phyloP scores from a whole-genome alignment of 2,888 invertebrate species.

The Brachyptera putata region DNA sequence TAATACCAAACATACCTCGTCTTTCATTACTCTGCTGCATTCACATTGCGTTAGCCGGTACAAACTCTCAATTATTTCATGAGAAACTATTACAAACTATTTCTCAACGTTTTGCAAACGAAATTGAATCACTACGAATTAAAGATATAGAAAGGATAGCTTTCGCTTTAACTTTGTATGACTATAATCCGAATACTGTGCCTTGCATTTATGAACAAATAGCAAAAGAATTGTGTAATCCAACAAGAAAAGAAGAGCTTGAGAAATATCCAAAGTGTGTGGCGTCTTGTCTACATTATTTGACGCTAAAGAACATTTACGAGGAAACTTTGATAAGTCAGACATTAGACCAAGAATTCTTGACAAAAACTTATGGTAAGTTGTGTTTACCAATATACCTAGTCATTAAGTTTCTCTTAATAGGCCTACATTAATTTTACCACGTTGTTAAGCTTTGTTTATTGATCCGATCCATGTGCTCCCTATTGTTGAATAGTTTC shows the following conservation, averaged over 20 bases:
- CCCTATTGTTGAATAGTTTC: no score
- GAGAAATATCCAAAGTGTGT: conserved; percentile 55
- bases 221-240: conserved; percentile 50
- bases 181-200: conserved; percentile 50
- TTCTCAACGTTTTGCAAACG: conserved; percentile 49
- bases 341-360: conserved; percentile 55
- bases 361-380: conserved; percentile 54
- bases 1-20: conserved; percentile 54
- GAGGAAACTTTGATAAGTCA: conserved; percentile 56
- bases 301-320: conserved; percentile 54
- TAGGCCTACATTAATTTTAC: no score
- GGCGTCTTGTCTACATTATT: conserved; percentile 57
- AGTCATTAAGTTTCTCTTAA: no score
- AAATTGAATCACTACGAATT: conserved; percentile 52
- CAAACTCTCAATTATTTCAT: conserved; percentile 50
- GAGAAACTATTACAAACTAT: conserved; percentile 48
- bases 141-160: conserved; percentile 73
- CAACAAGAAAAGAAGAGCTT: conserved; percentile 54
- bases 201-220: conserved; percentile 49
- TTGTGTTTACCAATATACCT: no score
- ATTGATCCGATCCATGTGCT: no score
- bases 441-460: no score
- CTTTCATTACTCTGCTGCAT: conserved; percentile 58
- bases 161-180: conserved; percentile 58
- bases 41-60: conserved; percentile 62